Evolutionary conservation across 2,113 vertebrate species (phyloP).

Genomic region (Platycercus adscitus): DNA sequence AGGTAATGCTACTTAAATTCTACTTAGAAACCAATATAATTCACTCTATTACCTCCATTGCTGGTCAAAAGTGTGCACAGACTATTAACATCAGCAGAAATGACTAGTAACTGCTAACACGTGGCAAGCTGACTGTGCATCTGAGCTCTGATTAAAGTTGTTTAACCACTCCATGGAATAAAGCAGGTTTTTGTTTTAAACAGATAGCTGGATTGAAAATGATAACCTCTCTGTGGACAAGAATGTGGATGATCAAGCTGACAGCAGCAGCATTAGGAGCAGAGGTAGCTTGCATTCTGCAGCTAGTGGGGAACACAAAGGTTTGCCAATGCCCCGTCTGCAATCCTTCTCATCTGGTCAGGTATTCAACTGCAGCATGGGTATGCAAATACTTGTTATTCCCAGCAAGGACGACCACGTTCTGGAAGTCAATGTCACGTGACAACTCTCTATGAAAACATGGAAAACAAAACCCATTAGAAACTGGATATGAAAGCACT

Average conservation of each 20-base stretch:
- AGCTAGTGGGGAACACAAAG: constrained; percentile 83
- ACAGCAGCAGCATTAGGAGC: constrained; percentile 88
- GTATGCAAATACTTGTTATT: constrained; percentile 89
- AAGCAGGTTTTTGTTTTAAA: background rate
- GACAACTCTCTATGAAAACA: constrained; percentile 64
- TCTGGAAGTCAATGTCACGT: constrained; percentile 95
- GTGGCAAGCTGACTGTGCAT: background rate
- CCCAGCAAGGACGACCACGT: constrained; percentile 93
- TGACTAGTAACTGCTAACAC: background rate
- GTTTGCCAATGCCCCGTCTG: constrained; percentile 91
- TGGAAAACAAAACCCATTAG: background rate
- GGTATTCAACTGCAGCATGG: constrained; percentile 89
- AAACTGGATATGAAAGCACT: constrained; percentile 67
- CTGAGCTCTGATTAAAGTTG: background rate
- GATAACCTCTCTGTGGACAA: constrained; percentile 93
- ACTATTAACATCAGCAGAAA: background rate
- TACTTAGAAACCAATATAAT: background rate
- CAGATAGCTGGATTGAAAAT: constrained; percentile 96
- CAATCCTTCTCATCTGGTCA: constrained; percentile 90
- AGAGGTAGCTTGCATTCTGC: constrained; percentile 80
- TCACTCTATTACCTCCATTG: background rate
- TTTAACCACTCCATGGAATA: background rate
- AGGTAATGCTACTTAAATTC: background rate
- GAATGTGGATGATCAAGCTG: constrained; percentile 86
- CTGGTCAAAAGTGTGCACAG: background rate